Percentiles rank a stretch among this genome's conserved stretches.
Evolutionary conservation across 2,888 invertebrate species (phyloP).

Genomic region (Rotaria macrura): DNA sequence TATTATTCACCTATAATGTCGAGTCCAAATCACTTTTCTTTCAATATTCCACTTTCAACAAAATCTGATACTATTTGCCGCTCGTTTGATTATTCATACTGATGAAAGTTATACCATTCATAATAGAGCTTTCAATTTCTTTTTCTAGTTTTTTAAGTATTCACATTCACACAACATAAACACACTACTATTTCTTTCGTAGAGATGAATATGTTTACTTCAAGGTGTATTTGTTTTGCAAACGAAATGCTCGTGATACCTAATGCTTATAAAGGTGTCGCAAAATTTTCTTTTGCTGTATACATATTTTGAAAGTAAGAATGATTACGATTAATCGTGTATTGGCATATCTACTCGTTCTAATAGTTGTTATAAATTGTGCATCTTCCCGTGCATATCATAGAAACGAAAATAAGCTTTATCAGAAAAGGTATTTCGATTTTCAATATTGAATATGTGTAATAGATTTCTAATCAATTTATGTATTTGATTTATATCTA

Average conservation of each 20-base stretch:
- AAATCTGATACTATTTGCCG: too few relatives aligned
- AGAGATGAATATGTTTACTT: not conserved
- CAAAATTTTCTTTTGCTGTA: not conserved
- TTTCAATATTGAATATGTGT: not conserved
- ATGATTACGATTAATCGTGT: not conserved
- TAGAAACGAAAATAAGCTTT: too few relatives aligned
- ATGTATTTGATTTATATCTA: not conserved
- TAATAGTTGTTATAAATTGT: not conserved
- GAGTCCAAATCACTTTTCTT: too few relatives aligned
- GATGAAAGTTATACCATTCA: too few relatives aligned
- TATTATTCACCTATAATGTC: too few relatives aligned
- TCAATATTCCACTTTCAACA: too few relatives aligned
- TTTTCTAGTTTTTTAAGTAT: not conserved
- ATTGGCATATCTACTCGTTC: not conserved
- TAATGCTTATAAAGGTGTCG: not conserved
- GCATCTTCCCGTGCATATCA: not conserved
- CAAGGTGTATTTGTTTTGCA: not conserved
- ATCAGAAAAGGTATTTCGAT: not conserved
- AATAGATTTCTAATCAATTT: not conserved
- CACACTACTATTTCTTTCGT: not conserved
- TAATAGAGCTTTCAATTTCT: not conserved
- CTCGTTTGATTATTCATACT: too few relatives aligned
- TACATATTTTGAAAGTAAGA: not conserved
- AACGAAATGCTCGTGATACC: not conserved
- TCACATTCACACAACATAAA: not conserved